Evolutionary conservation across 2,888 invertebrate species (phyloP).

Genomic region (Capitulum mitella): DNA sequence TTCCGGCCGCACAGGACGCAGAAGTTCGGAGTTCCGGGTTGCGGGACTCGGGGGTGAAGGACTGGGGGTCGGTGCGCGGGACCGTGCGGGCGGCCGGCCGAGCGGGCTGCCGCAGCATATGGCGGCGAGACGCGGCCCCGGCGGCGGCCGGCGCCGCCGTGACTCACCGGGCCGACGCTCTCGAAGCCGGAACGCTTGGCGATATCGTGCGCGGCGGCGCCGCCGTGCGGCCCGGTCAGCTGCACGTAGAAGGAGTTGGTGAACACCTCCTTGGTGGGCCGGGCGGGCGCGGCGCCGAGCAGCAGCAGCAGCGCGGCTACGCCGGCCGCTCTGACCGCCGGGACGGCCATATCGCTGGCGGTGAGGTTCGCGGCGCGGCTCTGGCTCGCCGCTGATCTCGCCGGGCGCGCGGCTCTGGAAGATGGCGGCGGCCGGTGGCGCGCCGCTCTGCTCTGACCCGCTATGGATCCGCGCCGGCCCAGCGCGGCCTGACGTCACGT

Average conservation of each 20-base stretch:
- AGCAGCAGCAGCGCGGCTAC: background rate
- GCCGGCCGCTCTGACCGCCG: background rate
- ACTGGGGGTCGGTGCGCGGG: too few relatives aligned
- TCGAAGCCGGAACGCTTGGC: constrained; percentile 87
- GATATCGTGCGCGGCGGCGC: constrained; percentile 67
- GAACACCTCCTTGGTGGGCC: constrained; percentile 58
- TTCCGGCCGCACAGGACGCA: too few relatives aligned
- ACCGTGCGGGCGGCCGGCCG: background rate
- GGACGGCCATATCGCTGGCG: background rate
- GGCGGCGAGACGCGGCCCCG: background rate
- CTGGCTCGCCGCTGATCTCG: background rate
- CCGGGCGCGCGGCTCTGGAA: background rate
- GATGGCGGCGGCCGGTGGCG: background rate
- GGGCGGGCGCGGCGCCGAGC: background rate
- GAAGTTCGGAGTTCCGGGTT: too few relatives aligned
- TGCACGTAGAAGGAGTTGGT: constrained; percentile 93
- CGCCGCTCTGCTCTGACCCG: background rate
- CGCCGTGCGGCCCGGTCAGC: constrained; percentile 50
- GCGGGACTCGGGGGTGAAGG: too few relatives aligned
- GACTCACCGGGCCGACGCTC: constrained; percentile 86
- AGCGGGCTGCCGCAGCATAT: background rate
- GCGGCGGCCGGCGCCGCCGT: too few relatives aligned
- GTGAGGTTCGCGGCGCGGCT: background rate
- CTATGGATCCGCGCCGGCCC: constrained; percentile 10
- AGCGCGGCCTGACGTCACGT: background rate